These are phyloP conservation scores for Bombus pascuorum DNA, from an alignment of 1,140 invertebrate genomes.

Conservation along the genomic window DNA sequence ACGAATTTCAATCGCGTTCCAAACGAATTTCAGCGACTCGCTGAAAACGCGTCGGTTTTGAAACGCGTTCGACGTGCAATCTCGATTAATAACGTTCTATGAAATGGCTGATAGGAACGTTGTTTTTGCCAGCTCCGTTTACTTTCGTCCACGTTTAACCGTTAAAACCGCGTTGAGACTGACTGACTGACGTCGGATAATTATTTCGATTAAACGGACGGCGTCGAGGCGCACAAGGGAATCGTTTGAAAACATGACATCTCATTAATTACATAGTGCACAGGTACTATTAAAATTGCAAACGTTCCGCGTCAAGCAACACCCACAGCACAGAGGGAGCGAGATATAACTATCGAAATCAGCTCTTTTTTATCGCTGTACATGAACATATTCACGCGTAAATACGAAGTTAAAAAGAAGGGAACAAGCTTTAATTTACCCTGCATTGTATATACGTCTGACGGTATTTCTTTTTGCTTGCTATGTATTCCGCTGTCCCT, in stretches of 20 bases:
- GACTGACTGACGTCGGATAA: constrained; percentile 17
- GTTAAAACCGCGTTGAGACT: background rate
- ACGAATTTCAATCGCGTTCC: background rate
- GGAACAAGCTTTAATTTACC: background rate
- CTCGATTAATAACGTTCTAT: constrained; percentile 32
- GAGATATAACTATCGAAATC: background rate
- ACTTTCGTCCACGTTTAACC: background rate
- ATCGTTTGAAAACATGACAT: constrained; percentile 36
- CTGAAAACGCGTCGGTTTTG: background rate
- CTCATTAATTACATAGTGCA: constrained; percentile 33
- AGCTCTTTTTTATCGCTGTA: background rate
- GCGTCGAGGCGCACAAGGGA: background rate
- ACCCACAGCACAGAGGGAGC: background rate
- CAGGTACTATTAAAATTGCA: constrained; percentile 26
- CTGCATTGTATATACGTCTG: background rate
- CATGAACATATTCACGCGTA: too few species aligned
- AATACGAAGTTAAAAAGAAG: background rate
- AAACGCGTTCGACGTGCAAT: background rate
- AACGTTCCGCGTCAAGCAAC: background rate
- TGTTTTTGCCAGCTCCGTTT: constrained; percentile 4
- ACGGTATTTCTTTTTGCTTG: background rate
- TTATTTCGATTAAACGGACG: constrained; percentile 10
- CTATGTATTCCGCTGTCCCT: background rate
- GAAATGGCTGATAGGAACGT: constrained; percentile 9
- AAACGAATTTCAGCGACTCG: background rate